Evolutionary conservation across 92 coral and sea anemone species (phyloP).

Genomic region (Muricea muricata): DNA sequence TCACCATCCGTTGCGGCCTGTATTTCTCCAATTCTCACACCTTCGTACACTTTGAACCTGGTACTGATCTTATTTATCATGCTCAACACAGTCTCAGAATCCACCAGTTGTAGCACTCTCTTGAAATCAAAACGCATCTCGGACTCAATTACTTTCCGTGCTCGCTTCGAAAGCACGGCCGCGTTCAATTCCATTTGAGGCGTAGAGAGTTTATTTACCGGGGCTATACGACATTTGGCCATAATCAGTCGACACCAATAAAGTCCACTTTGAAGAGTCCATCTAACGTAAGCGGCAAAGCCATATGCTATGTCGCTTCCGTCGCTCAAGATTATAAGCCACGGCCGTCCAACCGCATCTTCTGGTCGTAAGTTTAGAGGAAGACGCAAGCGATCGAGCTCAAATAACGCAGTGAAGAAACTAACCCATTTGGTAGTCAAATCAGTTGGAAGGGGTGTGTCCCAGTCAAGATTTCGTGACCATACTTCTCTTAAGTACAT

Average conservation of each 20-base stretch:
- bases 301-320: slow-evolving; percentile 61
- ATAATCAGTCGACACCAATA: slow-evolving; percentile 54
- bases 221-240: slow-evolving; percentile 67
- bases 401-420: slow-evolving; percentile 45
- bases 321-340: slow-evolving; percentile 58
- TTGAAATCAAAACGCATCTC: slow-evolving; percentile 64
- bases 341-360: slow-evolving; percentile 52
- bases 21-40: slow-evolving; percentile 68
- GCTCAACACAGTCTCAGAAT: slow-evolving; percentile 67
- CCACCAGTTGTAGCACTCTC: slow-evolving; percentile 58
- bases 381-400: slow-evolving; percentile 45
- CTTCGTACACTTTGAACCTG: slow-evolving; percentile 63
- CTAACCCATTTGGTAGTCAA: slow-evolving; percentile 48
- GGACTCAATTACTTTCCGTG: slow-evolving; percentile 55
- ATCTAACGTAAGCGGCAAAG: slow-evolving; percentile 55
- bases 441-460: slow-evolving; percentile 21
- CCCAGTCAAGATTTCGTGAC: slow-evolving; percentile 53
- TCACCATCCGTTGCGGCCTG: slow-evolving; percentile 69
- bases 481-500: slow-evolving; percentile 15
- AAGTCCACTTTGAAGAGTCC: slow-evolving; percentile 37
- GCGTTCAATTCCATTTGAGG: slow-evolving; percentile 69
- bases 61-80: slow-evolving; percentile 72
- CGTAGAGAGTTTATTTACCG: slow-evolving; percentile 59
- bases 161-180: slow-evolving; percentile 67
- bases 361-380: slow-evolving; percentile 45